These are phyloP conservation scores for Subacronicta megacephala DNA, from an alignment of 2,888 invertebrate genomes.

Conservation along the genomic window DNA sequence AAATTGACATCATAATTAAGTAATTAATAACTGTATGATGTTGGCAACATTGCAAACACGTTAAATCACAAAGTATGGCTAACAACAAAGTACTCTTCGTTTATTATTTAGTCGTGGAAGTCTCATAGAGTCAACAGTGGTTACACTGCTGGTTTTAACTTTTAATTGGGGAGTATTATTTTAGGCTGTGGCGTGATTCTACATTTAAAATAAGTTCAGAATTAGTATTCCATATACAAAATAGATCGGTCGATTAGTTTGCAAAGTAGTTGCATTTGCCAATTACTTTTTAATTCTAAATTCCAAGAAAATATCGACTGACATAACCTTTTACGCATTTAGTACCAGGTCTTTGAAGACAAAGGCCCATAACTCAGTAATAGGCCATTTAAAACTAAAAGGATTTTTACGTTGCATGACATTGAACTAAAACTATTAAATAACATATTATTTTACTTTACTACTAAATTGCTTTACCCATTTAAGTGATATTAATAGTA, in stretches of 20 bases:
- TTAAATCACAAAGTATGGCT: conserved; percentile 34
- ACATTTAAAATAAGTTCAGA: background rate
- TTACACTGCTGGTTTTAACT: conserved; percentile 42
- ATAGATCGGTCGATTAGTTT: too few relatives aligned
- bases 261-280: too few relatives aligned
- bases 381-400: conserved; percentile 3
- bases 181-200: conserved; percentile 17
- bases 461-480: background rate
- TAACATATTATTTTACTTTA: background rate
- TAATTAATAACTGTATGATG: conserved; percentile 3
- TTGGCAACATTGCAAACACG: conserved; percentile 35
- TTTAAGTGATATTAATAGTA: too few relatives aligned
- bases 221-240: background rate
- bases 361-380: conserved; percentile 2
- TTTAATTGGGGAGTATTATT: conserved; percentile 52
- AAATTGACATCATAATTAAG: background rate
- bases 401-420: conserved; percentile 1
- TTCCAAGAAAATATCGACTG: background rate
- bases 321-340: background rate
- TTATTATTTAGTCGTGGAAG: conserved; percentile 53
- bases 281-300: background rate
- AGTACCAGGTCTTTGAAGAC: background rate
- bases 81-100: conserved; percentile 43
- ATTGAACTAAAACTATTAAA: conserved; percentile 1
- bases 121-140: too few relatives aligned